These are phyloP conservation scores for human DNA, from an alignment of 2,113 vertebrate species.

Conservation along the genomic window GRCh38 chrX:35396501-35397000, in stretches of 20 bases:
- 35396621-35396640: background rate
- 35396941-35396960: background rate
- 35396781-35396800: background rate
- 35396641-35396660: background rate
- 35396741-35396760: background rate
- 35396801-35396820: background rate
- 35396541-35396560: background rate
- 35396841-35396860: background rate
- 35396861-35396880: background rate
- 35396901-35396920: background rate
- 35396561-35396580: background rate
- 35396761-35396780: background rate
- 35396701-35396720: background rate
- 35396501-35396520: background rate
- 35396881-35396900: background rate
- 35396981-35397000: background rate
- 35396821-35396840: background rate
- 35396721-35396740: background rate
- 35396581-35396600: background rate
- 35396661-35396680: background rate
- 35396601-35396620: background rate
- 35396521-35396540: constrained; percentile 25
- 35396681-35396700: background rate
- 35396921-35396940: background rate
- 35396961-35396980: background rate